These are phyloP conservation scores for Pica pica DNA, from an alignment of 2,113 vertebrate genomes.

Conservation along the genomic window DNA sequence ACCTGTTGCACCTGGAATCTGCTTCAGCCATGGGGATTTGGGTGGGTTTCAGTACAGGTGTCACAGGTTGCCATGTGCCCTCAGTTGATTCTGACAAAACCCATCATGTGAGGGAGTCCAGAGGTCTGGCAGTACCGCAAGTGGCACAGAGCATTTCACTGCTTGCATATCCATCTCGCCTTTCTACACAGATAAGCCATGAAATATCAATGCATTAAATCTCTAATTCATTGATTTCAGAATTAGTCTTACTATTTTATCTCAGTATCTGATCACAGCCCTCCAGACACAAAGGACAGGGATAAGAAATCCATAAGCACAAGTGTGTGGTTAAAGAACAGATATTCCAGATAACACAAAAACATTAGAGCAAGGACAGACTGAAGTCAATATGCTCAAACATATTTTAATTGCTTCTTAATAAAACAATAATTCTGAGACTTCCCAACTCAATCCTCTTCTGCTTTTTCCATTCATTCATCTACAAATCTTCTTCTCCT, in stretches of 20 bases:
- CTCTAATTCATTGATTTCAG: conserved; percentile 40
- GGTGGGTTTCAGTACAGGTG: background rate
- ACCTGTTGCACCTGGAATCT: background rate
- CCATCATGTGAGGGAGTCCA: background rate
- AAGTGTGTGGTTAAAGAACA: background rate
- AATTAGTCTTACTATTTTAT: background rate
- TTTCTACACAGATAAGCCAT: background rate
- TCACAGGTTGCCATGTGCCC: accelerated
- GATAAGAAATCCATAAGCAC: conserved; percentile 18
- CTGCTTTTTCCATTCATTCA: background rate
- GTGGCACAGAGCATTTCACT: background rate
- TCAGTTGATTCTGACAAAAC: background rate
- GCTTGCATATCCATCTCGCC: background rate
- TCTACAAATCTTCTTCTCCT: background rate
- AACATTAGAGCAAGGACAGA: background rate
- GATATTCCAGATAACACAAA: background rate
- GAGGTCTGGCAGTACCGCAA: background rate
- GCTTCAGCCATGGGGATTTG: background rate
- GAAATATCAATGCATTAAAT: conserved; percentile 21
- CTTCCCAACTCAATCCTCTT: background rate
- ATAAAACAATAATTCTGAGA: conserved; percentile 11
- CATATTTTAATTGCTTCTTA: conserved; percentile 2
- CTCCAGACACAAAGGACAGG: background rate
- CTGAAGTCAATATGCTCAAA: background rate
- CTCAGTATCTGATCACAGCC: background rate